Percentiles rank a stretch among this genome's conserved stretches.
Conservation (phyloP, 2,797 vertebrate genomes). For the Chelonia mydas region DNA sequence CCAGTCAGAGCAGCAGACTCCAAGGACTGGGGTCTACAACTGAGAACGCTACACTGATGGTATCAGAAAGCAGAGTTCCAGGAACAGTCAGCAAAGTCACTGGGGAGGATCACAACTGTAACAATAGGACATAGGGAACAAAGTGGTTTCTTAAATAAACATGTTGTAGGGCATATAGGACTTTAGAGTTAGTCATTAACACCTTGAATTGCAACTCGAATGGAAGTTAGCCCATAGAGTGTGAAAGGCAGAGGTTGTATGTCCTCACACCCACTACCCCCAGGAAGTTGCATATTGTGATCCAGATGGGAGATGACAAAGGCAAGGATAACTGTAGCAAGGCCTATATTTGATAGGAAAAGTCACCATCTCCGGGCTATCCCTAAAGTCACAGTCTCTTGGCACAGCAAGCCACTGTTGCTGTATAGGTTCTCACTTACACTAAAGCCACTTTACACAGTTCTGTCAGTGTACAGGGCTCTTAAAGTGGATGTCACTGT, state of each 20-base stretch:
- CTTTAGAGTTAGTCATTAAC: not conserved
- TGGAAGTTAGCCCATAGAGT: not conserved
- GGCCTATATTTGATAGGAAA: not conserved
- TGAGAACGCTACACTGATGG: not conserved
- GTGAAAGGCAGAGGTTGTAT: not conserved
- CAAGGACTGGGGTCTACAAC: not conserved
- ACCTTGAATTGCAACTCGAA: not conserved
- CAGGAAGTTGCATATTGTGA: not conserved
- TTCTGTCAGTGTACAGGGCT: not conserved
- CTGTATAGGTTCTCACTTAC: not conserved
- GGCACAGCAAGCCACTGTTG: accelerated
- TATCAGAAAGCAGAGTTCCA: not conserved
- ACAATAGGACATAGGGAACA: not conserved
- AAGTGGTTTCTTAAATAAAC: not conserved
- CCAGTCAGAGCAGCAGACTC: not conserved
- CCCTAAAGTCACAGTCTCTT: not conserved
- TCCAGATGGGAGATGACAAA: not conserved
- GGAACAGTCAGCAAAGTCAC: not conserved
- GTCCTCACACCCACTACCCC: not conserved
- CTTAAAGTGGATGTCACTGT: not conserved
- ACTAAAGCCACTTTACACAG: not conserved
- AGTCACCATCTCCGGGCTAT: not conserved
- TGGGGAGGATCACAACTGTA: not conserved
- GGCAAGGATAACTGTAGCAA: not conserved
- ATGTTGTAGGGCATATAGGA: not conserved